These are phyloP conservation scores for Hemiscyllium ocellatum DNA, from an alignment of 2,113 vertebrate species.

Conservation along the genomic window DNA sequence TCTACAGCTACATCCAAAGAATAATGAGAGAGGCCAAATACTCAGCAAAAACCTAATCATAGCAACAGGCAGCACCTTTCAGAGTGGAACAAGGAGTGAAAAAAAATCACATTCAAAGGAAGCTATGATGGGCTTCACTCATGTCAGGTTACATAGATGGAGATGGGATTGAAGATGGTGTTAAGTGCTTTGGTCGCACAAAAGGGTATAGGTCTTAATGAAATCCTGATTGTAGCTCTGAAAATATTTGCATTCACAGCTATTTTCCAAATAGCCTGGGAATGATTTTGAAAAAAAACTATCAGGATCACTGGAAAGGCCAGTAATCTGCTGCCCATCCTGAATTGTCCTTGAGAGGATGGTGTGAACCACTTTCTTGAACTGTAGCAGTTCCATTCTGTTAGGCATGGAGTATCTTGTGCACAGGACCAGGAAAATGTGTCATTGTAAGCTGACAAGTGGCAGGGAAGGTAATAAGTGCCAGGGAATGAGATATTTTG, in stretches of 20 bases:
- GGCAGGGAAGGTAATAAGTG: not conserved
- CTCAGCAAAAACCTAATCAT: not conserved
- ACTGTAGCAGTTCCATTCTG: no score
- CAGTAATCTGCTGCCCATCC: no score
- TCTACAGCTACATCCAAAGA: not conserved
- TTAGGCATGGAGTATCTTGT: no score
- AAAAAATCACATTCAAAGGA: not conserved
- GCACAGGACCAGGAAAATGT: not conserved
- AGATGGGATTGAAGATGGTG: not conserved
- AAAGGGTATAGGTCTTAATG: not conserved
- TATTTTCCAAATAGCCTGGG: not conserved
- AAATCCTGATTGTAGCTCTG: not conserved
- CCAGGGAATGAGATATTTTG: not conserved
- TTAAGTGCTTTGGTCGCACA: not conserved
- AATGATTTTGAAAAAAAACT: no score
- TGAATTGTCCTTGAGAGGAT: no score
- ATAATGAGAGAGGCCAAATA: not conserved
- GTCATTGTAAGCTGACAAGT: not conserved
- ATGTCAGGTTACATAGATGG: not conserved
- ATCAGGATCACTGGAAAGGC: no score
- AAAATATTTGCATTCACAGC: not conserved
- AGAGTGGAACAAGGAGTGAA: not conserved
- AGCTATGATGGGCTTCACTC: not conserved
- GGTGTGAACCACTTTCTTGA: no score
- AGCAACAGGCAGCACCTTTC: not conserved